Evolutionary conservation across 2,797 vertebrate species (phyloP).

Genomic region (Kryptopterus vitreolus): DNA sequence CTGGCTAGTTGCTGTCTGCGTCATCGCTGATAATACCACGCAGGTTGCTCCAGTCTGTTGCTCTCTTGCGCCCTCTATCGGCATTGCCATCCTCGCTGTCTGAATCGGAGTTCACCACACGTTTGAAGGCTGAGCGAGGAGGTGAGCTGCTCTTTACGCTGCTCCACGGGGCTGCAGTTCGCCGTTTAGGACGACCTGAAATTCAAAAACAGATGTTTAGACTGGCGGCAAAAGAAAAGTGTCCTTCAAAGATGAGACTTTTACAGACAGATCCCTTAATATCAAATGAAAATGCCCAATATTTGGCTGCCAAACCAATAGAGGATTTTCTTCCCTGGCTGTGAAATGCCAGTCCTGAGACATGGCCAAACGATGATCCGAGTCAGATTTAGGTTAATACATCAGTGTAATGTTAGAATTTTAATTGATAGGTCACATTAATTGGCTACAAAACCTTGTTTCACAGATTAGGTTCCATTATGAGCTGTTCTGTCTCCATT

Average conservation of each 20-base stretch:
- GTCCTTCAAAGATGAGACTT: neutral
- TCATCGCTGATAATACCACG: slow-evolving; percentile 86
- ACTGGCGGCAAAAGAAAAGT: neutral
- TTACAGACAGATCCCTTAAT: neutral
- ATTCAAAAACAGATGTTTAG: slow-evolving; percentile 2
- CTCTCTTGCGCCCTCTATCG: slow-evolving; percentile 49
- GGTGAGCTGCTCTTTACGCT: slow-evolving; percentile 39
- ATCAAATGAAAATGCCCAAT: neutral
- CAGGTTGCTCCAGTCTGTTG: slow-evolving; percentile 78
- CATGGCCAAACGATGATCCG: neutral
- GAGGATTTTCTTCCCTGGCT: neutral
- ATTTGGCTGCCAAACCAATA: neutral
- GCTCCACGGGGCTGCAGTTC: slow-evolving; percentile 49
- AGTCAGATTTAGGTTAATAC: neutral
- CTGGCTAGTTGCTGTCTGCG: slow-evolving; percentile 74
- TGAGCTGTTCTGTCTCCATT: neutral
- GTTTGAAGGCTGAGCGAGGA: slow-evolving; percentile 60
- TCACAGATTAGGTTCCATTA: neutral
- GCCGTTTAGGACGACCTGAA: slow-evolving; percentile 80
- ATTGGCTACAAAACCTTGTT: neutral
- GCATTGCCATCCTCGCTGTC: slow-evolving; percentile 59
- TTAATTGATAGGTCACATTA: neutral
- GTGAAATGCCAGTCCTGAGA: neutral
- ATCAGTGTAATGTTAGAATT: neutral
- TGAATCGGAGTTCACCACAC: slow-evolving; percentile 66